Evolutionary conservation across 2,888 invertebrate species (phyloP).

Genomic region (Alsophila aescularia): DNA sequence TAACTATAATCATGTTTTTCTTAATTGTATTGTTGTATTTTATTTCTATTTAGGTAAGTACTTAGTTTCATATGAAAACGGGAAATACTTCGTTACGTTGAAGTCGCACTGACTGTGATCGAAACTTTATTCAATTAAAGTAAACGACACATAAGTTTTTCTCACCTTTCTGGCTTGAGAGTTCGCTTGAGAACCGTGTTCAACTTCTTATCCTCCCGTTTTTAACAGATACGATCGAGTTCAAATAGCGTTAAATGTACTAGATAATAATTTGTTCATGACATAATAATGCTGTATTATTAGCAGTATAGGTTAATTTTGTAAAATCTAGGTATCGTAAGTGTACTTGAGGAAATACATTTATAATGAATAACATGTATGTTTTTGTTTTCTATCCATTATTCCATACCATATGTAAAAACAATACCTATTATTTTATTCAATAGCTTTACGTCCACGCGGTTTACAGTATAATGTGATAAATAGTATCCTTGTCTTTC

Average conservation of each 20-base stretch:
- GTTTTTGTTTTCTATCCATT: background rate
- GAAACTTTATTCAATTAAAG: too few relatives aligned
- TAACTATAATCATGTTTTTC: conserved; percentile 3
- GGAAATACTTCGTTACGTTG: background rate
- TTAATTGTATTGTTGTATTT: too few relatives aligned
- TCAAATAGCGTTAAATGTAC: background rate
- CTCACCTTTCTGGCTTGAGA: too few relatives aligned
- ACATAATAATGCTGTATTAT: conserved; percentile 41
- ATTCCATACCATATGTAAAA: too few relatives aligned
- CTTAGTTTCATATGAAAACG: background rate
- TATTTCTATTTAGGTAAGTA: conserved; percentile 26
- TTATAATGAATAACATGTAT: background rate
- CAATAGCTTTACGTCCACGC: too few relatives aligned
- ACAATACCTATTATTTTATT: too few relatives aligned
- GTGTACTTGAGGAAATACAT: conserved; percentile 19
- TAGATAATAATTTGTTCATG: conserved; percentile 12
- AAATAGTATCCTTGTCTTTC: too few relatives aligned
- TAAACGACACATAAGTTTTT: too few relatives aligned
- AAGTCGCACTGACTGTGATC: too few relatives aligned
- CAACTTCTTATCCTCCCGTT: too few relatives aligned
- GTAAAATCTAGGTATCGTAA: conserved; percentile 21
- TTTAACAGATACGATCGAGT: background rate
- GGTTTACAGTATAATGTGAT: too few relatives aligned
- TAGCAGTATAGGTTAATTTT: conserved; percentile 35
- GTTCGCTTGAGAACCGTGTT: too few relatives aligned